Base-by-base conservation (phyloP, 2,888 invertebrate genomes). In the Epirrita christyi region DNA sequence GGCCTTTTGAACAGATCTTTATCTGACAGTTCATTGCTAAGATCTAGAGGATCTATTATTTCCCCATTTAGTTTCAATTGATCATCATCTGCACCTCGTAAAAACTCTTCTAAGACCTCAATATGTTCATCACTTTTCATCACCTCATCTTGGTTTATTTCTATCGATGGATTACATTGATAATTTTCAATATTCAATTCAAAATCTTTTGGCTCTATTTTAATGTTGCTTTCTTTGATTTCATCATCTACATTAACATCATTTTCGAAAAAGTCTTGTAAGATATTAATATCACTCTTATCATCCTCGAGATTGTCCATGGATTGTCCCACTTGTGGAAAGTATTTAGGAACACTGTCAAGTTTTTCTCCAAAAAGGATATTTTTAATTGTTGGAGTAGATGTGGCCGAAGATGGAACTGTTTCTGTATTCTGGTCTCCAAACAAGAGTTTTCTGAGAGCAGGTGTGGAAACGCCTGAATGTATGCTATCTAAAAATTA, bases 361-460 rank as follows among this genome's bases (percentile, higher is more conserved):
- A 45, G 41, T 36, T 49, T 41, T 11, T 49, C 37, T 11, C 34
- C 40, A 13, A 51, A 49, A 13, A 58, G 11, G 6, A 42, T 40
- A 13, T 51, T 36, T 13, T 47, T 15, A 8, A 59, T 28, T 6
- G 10, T 32, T 4, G 55, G 59, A 6, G 43, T 58, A 9, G 44
- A 45, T 11, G 40, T 13, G 2, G 6, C 8, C 7, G 46, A 29
- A 32, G 42, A 6, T 36, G 3, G 63, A 36, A 37, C 44, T 58
- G 48, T 66, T 14, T 42, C 56, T 32, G 66, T 49, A n/a, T 78
- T 73, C 65, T 75, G 76, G 8, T 72, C 74, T 4, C 86, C 88
- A 64, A 88, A 89, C 9, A 90, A 62, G 67, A 90, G 84, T n/a
- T 84, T 83, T 29, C 73, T 76, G 60, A 90, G 87, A 6, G 81